Conservation (phyloP, 2,113 vertebrate genomes). For the Vidua chalybeata region DNA sequence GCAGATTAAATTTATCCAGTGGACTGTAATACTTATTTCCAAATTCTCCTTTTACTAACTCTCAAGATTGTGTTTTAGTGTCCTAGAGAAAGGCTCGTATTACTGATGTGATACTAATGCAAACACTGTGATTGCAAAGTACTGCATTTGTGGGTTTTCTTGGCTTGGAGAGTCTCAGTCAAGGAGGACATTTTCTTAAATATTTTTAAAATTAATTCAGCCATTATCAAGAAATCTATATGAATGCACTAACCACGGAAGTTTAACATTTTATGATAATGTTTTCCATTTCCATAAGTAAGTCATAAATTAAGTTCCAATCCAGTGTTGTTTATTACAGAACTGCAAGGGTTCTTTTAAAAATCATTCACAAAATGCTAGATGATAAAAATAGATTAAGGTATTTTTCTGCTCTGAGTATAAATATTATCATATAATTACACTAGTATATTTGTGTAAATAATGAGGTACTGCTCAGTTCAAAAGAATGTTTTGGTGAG, state of each 20-base stretch:
- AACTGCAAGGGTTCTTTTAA: not conserved
- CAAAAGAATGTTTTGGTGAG: not conserved
- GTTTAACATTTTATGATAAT: constrained; percentile 49
- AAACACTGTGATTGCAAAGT: constrained; percentile 27
- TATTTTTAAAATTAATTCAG: constrained; percentile 55
- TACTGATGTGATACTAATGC: constrained; percentile 16
- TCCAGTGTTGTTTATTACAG: not conserved
- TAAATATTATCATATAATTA: not conserved
- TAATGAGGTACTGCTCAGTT: not conserved
- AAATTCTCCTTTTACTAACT: not conserved
- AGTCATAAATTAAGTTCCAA: constrained; percentile 19
- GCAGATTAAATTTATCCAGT: not conserved
- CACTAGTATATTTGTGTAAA: not conserved
- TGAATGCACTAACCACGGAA: constrained; percentile 33
- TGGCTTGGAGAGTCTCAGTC: constrained; percentile 6
- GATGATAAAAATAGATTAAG: not conserved
- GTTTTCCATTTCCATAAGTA: constrained; percentile 51
- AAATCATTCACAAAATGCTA: constrained; percentile 48
- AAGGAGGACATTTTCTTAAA: constrained; percentile 13
- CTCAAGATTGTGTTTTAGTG: not conserved
- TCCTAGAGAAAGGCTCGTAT: not conserved
- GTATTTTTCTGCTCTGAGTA: not conserved
- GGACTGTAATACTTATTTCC: not conserved
- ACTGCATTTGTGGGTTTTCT: constrained; percentile 50
- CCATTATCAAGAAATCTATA: constrained; percentile 53